phyloP scores from a whole-genome alignment of 1,140 invertebrate genomes.

The Dysdera silvatica region DNA sequence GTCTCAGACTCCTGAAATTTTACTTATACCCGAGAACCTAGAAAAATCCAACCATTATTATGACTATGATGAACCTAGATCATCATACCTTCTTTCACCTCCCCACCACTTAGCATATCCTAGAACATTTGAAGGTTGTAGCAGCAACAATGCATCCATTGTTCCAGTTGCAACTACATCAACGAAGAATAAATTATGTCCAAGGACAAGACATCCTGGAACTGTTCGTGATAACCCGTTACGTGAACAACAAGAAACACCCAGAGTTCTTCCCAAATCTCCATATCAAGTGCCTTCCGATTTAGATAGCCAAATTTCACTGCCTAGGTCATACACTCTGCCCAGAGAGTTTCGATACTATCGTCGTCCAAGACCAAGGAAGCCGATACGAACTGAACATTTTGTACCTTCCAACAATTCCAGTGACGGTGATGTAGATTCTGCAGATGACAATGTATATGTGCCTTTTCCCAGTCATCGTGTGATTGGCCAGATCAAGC shows the following conservation, averaged over 20 bases:
- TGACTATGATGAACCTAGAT: constrained; percentile 38
- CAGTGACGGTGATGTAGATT: constrained; percentile 60
- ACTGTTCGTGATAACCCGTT: constrained; percentile 21
- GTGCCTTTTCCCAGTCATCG: constrained; percentile 21
- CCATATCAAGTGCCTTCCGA: constrained; percentile 56
- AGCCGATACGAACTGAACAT: constrained; percentile 51
- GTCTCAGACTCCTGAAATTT: constrained; percentile 63
- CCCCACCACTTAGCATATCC: constrained; percentile 16
- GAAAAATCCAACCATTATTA: constrained; percentile 40
- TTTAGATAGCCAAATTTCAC: constrained; percentile 65
- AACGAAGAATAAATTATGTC: constrained; percentile 22
- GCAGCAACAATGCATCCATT: constrained; percentile 26
- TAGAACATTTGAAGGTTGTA: constrained; percentile 25
- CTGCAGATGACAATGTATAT: constrained; percentile 35
- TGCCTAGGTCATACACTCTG: constrained; percentile 72
- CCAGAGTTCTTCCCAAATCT: constrained; percentile 45
- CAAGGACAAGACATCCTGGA: constrained; percentile 10
- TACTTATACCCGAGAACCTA: constrained; percentile 64
- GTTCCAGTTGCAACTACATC: not conserved
- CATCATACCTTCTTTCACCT: constrained; percentile 19
- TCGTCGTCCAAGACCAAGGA: constrained; percentile 47
- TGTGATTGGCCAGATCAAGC: constrained; percentile 10
- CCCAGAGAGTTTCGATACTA: constrained; percentile 77
- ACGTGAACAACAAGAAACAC: constrained; percentile 19
- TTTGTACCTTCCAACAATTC: constrained; percentile 71